Percentiles rank a stretch among this genome's conserved stretches.
phyloP scores from a whole-genome alignment of 2,113 vertebrate species.

The Pachypanchax playfairii region DNA sequence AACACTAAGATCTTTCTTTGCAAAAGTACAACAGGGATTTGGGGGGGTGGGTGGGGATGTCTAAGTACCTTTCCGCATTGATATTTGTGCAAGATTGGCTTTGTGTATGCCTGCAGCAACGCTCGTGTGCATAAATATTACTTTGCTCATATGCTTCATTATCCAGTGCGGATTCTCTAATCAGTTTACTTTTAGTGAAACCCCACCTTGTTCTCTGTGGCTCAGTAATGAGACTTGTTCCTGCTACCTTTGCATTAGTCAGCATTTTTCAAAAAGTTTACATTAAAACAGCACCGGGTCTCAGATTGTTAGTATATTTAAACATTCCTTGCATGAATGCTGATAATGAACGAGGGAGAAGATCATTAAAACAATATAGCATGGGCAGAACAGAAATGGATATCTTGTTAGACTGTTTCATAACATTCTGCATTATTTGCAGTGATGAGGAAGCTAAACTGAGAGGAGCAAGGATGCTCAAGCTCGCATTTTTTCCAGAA shows the following conservation, averaged over 20 bases:
- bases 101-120: slow-evolving; percentile 16
- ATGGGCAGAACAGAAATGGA: slow-evolving; percentile 9
- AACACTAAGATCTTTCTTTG: slow-evolving; percentile 33
- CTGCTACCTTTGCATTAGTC: slow-evolving; percentile 38
- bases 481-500: slow-evolving; percentile 26
- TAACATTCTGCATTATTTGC: slow-evolving; percentile 17
- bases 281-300: slow-evolving; percentile 44
- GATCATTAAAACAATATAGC: slow-evolving; percentile 21
- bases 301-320: slow-evolving; percentile 22
- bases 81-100: slow-evolving; percentile 9
- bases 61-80: neutral
- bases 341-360: slow-evolving; percentile 24
- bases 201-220: slow-evolving; percentile 39
- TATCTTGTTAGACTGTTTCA: slow-evolving; percentile 28
- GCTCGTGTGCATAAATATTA: slow-evolving; percentile 26
- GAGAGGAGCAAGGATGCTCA: slow-evolving; percentile 6
- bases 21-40: neutral
- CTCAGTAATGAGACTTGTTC: slow-evolving; percentile 62
- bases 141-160: slow-evolving; percentile 46
- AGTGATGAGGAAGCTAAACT: slow-evolving; percentile 17
- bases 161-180: slow-evolving; percentile 46
- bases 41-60: neutral
- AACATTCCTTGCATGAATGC: slow-evolving; percentile 13
- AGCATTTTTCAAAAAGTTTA: slow-evolving; percentile 50
- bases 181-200: slow-evolving; percentile 43